Evolutionary conservation across 1,140 invertebrate species (phyloP).

Genomic region (Magallana angulata): DNA sequence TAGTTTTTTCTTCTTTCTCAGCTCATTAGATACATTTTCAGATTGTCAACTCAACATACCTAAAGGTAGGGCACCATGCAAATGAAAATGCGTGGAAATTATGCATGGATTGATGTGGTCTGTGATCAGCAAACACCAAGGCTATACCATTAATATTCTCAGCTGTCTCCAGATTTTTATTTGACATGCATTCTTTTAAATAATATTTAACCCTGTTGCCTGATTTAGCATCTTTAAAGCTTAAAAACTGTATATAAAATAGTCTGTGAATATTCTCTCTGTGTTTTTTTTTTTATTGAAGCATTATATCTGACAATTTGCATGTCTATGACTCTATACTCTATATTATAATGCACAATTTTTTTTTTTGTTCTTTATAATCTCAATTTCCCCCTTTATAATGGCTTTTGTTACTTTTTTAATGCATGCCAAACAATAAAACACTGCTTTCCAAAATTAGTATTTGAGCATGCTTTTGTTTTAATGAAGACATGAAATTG

Average conservation of each 20-base stretch:
- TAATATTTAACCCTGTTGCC: background rate
- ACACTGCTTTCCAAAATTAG: background rate
- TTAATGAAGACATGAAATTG: too few species aligned
- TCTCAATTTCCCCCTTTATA: background rate
- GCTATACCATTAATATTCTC: background rate
- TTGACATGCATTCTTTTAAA: background rate
- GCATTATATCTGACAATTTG: background rate
- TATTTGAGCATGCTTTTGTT: too few species aligned
- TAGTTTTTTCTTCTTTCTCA: background rate
- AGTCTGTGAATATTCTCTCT: background rate
- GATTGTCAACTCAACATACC: slow-evolving; percentile 14
- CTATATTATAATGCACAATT: background rate
- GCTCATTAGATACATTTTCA: slow-evolving; percentile 28
- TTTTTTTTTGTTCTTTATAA: too few species aligned
- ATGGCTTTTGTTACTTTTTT: background rate
- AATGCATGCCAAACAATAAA: background rate
- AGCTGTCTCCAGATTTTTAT: background rate
- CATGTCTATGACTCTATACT: background rate
- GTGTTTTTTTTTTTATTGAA: background rate
- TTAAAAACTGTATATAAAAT: background rate
- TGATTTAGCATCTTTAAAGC: background rate
- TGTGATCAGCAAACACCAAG: slow-evolving; percentile 29
- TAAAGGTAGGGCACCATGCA: slow-evolving; percentile 29
- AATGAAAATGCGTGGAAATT: background rate
- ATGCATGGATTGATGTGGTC: slow-evolving; percentile 23